These are phyloP conservation scores for Drosophila nr. perissopoda DNA, from an alignment of 2,888 invertebrate species.

Conservation along the genomic window DNA sequence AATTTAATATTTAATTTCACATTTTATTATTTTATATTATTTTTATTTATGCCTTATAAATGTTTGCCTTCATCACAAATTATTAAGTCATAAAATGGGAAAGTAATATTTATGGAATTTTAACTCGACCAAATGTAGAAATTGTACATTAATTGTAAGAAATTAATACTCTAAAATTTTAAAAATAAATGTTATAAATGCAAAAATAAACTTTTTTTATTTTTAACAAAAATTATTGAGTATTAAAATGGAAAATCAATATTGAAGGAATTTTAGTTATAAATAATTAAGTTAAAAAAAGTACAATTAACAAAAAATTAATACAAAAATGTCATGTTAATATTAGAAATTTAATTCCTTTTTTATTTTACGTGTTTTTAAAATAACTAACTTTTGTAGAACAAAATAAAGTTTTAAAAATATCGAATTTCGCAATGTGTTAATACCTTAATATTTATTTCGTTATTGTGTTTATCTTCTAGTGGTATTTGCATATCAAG, in stretches of 20 bases:
- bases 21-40: background rate
- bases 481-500: slow-evolving; percentile 95
- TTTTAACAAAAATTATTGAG: too few species aligned
- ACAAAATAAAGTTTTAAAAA: too few species aligned
- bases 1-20: background rate
- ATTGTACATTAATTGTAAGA: too few species aligned
- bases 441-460: background rate
- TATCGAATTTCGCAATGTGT: too few species aligned
- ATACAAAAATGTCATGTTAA: too few species aligned
- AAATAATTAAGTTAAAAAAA: background rate
- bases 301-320: background rate
- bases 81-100: background rate
- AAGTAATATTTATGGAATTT: background rate
- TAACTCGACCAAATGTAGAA: background rate
- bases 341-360: too few species aligned
- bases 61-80: background rate
- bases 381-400: too few species aligned
- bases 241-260: background rate
- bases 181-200: background rate
- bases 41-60: background rate
- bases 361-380: too few species aligned
- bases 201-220: too few species aligned
- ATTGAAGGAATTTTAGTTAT: background rate
- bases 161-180: background rate
- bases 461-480: background rate